Percentiles rank a stretch among this genome's conserved stretches.
These are phyloP conservation scores for Notocelia uddmanniana DNA, from an alignment of 2,888 invertebrate species.

Conservation along the genomic window DNA sequence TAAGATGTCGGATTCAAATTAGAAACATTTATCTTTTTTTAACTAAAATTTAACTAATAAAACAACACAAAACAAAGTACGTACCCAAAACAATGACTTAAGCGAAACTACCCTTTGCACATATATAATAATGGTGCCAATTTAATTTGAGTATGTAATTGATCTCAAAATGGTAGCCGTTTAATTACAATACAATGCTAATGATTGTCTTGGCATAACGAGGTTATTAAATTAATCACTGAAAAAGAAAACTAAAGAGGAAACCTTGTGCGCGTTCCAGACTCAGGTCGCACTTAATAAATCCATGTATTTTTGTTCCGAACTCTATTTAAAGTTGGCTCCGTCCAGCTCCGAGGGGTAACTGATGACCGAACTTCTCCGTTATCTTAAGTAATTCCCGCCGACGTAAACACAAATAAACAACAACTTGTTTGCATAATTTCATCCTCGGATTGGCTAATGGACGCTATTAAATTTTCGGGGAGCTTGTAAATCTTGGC, in stretches of 20 bases:
- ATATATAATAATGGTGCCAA: no score
- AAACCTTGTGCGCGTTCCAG: neutral
- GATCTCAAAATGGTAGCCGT: no score
- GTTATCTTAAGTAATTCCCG: constrained; percentile 47
- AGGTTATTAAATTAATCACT: no score
- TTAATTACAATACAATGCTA: no score
- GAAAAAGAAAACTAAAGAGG: neutral
- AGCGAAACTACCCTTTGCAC: no score
- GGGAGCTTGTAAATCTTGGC: constrained; percentile 41
- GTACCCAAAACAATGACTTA: no score
- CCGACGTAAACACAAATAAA: constrained; percentile 49
- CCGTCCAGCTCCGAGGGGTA: constrained; percentile 5
- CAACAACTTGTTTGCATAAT: constrained; percentile 50
- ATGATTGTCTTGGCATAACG: no score
- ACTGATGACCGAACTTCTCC: constrained; percentile 46
- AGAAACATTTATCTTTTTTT: no score
- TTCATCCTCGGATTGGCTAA: constrained; percentile 48
- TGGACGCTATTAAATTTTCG: constrained; percentile 46
- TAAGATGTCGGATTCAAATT: no score
- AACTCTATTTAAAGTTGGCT: constrained; percentile 37
- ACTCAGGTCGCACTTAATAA: neutral
- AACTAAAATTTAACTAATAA: no score
- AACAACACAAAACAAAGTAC: no score
- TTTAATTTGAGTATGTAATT: no score
- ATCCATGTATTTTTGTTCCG: neutral